Base-by-base conservation (phyloP, 1,140 invertebrate genomes). In the Brachionus koreanus region DNA sequence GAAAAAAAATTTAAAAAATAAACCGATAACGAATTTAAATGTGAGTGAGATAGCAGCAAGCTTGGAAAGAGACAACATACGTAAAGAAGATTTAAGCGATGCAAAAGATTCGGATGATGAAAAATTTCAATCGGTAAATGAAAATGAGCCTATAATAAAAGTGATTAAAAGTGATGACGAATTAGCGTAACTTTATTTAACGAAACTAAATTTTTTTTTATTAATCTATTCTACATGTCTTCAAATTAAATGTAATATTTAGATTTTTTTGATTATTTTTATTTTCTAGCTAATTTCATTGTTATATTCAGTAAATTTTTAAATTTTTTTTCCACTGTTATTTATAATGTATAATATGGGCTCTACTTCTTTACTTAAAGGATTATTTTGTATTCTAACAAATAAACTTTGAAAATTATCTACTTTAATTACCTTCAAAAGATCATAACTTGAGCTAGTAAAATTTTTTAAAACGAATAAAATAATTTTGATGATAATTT, bases 221-320 rank as follows among this genome's bases (percentile, higher is more conserved):
- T n/a, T 33, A 12, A 12, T 46, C n/a, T 65, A 12, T 33, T 33
- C 23, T 13, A 9, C 33, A 29, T 33, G 25, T 65, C 63, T 65
- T 65, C 13, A 33, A 65, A 65, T 37, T 65, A 33, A 65, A 65
- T 65, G 63, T 69, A 37, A 35, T 69, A 69, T 69, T 69, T 69
- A 69, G 29, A 69, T 19, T 37, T 69, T 69, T 39, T 39, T 57
- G 23, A 57, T n/a, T 12, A 57, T 57, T 57, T 5, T 57, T 57
- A 19, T 57, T 69, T 37, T 37, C 37, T 69, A 69, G 65, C 65
- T 69, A 69, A 69, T 69, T 69, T 69, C 65, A 69, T 37, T 69
- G 65, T 69, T 69, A 69, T 57, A 16, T 69, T 69, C 33, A 33
- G 25, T 33, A n/a, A 33, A 33, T 33, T 63, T 65, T 65, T n/a